Evolutionary conservation across 2,888 invertebrate genomes (phyloP), one percentile per base, ranked within the genome.

Genomic region (Apodemia duryi): DNA sequence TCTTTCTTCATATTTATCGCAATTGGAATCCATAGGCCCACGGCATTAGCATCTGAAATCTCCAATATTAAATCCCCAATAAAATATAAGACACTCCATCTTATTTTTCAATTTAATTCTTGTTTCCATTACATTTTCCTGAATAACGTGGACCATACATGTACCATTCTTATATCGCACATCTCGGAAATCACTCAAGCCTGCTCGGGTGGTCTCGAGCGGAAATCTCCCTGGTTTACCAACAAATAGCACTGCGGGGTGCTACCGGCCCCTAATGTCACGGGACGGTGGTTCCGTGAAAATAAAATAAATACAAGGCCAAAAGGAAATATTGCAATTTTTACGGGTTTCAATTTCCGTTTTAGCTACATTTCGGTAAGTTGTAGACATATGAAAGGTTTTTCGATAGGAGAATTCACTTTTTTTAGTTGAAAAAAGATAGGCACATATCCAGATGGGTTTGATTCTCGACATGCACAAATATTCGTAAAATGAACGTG

Each of bases 191-290:
- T 71, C 75, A 75, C 73, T 74, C 72, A 72, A 76, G 71, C 71
- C 68, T 69, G 66, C 65, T 66, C 63, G 61, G 68, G 77, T 83
- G 64, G 64, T 60, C 46, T 54, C 64, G 57, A 46, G 61, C 64
- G 85, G 85, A 85, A 82, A 80, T 80, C 76, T 78, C 74, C 69
- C 79, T 77, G 84, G 83, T 82, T 81, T 74, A 71, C 77, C 78
- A 76, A 81, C 86, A 86, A 87, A 86, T 84, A 75, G 81, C 85
- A 57, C 85, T 67, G 76, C 82, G 78, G 86, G 86, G 80, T 71
- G 67, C 72, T 64, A 67, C 74, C 70, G 65, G 62, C 68, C 73
- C 71, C 68, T 68, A 71, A 67, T 72, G 77, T 76, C 77, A 75
- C 76, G 76, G 70, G 73, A 70, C 70, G 73, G 71, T 77, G 78